Evolutionary conservation across 2,888 invertebrate genomes (phyloP), one percentile per base, ranked within the genome.

Genomic region (Plagodis pulveraria): DNA sequence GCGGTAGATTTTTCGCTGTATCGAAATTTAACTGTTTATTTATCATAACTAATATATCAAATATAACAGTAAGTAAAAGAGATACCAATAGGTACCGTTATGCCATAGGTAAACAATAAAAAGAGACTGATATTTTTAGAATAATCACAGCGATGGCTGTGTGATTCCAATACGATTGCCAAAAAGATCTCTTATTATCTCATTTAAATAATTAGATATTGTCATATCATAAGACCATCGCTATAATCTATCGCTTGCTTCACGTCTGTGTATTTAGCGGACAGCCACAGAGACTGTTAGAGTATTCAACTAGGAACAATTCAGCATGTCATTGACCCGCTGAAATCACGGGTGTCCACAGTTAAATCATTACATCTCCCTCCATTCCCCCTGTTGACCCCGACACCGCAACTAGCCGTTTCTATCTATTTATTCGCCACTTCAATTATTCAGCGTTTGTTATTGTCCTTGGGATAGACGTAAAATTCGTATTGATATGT

Each of bases 261-360:
- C 5, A 42, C 56, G 50, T 56, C 40, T 50, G 50, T 36, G 7
- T 8, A 10, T 6, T 10, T 46, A 40, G 40, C 40, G 40, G 40
- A 40, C 40, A 40, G 40, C 33, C 40, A 41, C 2, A 56, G 45
- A 22, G 6, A n/a, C 12, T 41, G 35, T 35, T 7, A 22, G 12
- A 41, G 34, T 41, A 6, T 34, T 51, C 40, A 40, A 33, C 43
- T 53, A 47, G 47, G 47, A 55, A 51, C 62, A 68, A 66, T 67
- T 73, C 56, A 52, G 43, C 35, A 74, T 80, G 88, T 86, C 89
- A 81, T 83, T 82, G 90, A 87, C 86, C 84, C 71, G 70, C 79
- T 83, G 82, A 84, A 89, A 88, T 89, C 88, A 86, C 85, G 84
- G 86, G 83, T 85, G 81, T 84, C 73, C 80, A 76, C 82, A 78